Percentiles rank a stretch among this genome's conserved stretches.
phyloP scores from a whole-genome alignment of 1,140 invertebrate species.

The Panulirus ornatus region DNA sequence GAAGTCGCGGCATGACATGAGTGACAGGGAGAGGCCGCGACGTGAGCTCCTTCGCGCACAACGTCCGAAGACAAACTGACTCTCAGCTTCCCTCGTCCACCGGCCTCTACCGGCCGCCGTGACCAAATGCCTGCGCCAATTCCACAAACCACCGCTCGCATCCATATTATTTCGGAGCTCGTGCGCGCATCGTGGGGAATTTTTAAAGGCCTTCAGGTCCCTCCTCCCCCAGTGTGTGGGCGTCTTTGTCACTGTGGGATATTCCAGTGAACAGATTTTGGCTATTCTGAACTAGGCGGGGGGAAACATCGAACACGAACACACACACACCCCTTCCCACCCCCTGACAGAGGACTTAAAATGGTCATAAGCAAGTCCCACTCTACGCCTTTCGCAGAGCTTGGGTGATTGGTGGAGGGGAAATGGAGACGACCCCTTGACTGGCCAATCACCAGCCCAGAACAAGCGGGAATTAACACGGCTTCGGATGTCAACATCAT shows the following conservation, averaged over 20 bases:
- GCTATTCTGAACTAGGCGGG: too few relatives aligned
- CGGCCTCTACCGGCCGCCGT: not conserved
- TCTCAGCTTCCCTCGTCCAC: constrained; percentile 15
- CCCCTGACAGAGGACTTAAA: too few relatives aligned
- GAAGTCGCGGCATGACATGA: not conserved
- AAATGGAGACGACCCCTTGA: too few relatives aligned
- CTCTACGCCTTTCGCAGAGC: too few relatives aligned
- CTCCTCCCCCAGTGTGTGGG: not conserved
- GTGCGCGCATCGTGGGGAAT: not conserved
- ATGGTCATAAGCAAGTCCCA: too few relatives aligned
- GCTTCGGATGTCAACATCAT: too few relatives aligned
- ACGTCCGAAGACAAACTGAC: constrained; percentile 14
- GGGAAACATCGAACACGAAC: too few relatives aligned
- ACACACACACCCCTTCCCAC: too few relatives aligned
- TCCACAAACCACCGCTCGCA: not conserved
- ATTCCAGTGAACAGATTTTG: too few relatives aligned
- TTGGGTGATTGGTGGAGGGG: too few relatives aligned
- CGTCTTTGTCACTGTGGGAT: not conserved
- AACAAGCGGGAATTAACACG: too few relatives aligned
- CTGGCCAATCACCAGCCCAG: too few relatives aligned
- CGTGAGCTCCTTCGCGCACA: not conserved
- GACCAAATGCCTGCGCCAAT: not conserved
- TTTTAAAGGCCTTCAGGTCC: not conserved
- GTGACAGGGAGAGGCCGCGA: not conserved
- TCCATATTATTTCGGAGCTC: not conserved